These are phyloP conservation scores for Drosophila anceps DNA, from an alignment of 2,888 invertebrate genomes.

Conservation along the genomic window DNA sequence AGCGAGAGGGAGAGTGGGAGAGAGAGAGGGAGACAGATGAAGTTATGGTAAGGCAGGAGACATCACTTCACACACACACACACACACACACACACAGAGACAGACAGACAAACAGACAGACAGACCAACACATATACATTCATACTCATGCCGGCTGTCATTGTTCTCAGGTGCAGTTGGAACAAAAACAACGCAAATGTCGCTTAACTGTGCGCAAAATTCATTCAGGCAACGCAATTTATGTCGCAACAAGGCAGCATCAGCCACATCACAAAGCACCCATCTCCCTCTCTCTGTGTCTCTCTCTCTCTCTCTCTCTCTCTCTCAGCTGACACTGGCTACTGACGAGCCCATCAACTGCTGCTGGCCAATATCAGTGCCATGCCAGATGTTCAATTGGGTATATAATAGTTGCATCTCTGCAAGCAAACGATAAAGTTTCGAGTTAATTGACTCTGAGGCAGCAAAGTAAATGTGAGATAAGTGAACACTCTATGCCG, in stretches of 20 bases:
- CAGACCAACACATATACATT: constrained; percentile 22
- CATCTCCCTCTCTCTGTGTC: background rate
- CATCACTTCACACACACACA: constrained; percentile 7
- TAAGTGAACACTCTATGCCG: background rate
- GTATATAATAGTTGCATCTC: constrained; percentile 17
- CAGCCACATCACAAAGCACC: constrained; percentile 43
- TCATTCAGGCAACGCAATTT: constrained; percentile 72
- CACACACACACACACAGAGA: background rate
- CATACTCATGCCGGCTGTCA: constrained; percentile 62
- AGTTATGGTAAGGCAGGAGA: constrained; percentile 3
- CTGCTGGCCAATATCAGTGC: constrained; percentile 61
- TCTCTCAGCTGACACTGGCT: background rate
- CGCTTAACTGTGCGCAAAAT: constrained; percentile 78
- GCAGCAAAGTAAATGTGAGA: too few relatives aligned
- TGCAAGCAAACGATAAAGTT: background rate
- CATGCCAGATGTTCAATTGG: constrained; percentile 33
- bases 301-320: background rate
- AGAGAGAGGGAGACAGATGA: background rate
- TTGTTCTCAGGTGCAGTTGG: constrained; percentile 74
- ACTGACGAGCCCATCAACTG: constrained; percentile 33
- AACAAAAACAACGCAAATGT: constrained; percentile 42
- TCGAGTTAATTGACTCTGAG: background rate
- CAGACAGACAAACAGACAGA: constrained; percentile 5
- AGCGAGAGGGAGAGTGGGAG: background rate
- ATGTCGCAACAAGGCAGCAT: constrained; percentile 76